Conservation (phyloP, 2,113 vertebrate species). For the Sapayoa aenigma region DNA sequence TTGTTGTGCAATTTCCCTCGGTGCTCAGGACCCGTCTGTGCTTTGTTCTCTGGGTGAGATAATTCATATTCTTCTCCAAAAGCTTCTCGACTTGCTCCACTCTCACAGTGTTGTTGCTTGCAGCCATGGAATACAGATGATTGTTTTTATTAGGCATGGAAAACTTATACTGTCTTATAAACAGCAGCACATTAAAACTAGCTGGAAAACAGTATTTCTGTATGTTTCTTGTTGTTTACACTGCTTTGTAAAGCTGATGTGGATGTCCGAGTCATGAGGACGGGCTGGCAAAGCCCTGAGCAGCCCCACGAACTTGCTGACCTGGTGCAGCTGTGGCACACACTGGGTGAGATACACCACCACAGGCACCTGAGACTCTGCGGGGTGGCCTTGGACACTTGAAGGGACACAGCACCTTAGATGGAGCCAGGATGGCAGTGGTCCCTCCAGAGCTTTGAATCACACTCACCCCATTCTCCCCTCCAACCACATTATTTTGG, state of each 20-base stretch:
- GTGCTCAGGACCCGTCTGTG: background rate
- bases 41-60: conserved; percentile 35
- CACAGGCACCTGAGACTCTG: rapidly evolving
- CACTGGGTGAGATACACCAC: background rate
- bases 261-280: background rate
- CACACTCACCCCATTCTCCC: rapidly evolving
- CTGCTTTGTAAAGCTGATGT: background rate
- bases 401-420: background rate
- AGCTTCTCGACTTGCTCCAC: background rate
- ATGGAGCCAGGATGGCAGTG: background rate
- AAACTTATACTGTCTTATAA: conserved; percentile 26
- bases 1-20: background rate
- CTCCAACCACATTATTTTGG: rapidly evolving
- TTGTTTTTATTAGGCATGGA: conserved; percentile 46
- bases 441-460: background rate
- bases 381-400: background rate
- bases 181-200: background rate
- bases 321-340: rapidly evolving
- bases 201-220: background rate
- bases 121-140: conserved; percentile 55
- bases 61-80: conserved; percentile 56
- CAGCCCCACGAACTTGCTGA: rapidly evolving
- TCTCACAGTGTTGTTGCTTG: conserved; percentile 6
- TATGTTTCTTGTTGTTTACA: background rate
- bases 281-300: background rate